Evolutionary conservation across 2,113 vertebrate species (phyloP), one percentile per base, ranked within the genome.

Genomic region (Salvelinus namaycush): DNA sequence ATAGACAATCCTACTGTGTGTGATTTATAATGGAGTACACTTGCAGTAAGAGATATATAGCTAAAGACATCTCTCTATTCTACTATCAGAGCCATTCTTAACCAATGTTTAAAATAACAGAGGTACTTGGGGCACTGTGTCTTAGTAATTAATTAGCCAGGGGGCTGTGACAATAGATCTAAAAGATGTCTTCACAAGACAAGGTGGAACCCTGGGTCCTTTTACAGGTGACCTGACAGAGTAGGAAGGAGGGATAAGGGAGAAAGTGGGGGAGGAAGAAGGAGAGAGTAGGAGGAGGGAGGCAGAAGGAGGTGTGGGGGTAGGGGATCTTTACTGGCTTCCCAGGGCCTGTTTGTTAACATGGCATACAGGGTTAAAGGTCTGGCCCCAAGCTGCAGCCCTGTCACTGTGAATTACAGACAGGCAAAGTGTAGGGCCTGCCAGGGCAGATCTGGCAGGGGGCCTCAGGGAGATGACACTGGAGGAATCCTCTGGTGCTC

Each of bases 341-440:
- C 70, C 60, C 72, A 12, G 74, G 83, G 79, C 78, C 80, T 80
- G 72, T 86, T 82, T 83, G 87, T 72, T 76, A 90, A 88, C 75
- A 81, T 83, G 77, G 78, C 27, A 51, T 81, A 84, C 79, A 84
- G 83, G 82, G 84, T 89, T 89, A 81, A 79, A 88, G 89, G 85
- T 88, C 83, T 83, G 77, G 88, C 88, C 84, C 73, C 18, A 5
- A 85, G 87, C 84, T 9, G 24, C 74, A 73, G 64, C 22, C 67
- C 85, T 89, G 91, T 93, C 91, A 90, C 77, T 84, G 83, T 86
- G 76, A 88, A 92, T 92, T 86, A 91, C 77, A 79, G 77, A 81
- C 76, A 83, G 84, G 81, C 81, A 83, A 79, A 85, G 80, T 87
- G 83, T 87, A 85, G 85, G 87, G 87, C 81, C 85, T 92, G 81